Percentiles rank a stretch among this genome's conserved stretches.
Conservation (phyloP, 2,113 vertebrate species). For the Ceratotherium simum region DNA sequence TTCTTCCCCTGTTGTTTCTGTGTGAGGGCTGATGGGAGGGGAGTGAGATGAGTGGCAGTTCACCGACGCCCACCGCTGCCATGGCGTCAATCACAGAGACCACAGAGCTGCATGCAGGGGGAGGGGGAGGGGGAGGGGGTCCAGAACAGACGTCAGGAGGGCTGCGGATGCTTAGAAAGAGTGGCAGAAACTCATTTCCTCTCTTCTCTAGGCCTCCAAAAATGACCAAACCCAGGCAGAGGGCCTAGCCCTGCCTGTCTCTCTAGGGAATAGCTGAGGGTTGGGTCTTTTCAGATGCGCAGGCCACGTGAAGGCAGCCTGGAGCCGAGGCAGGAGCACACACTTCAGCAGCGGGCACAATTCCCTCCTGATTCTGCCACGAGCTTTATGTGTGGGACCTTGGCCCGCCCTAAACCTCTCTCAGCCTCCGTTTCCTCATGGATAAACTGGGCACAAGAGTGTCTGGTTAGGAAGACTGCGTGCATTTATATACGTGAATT, state of each 20-base stretch:
- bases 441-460: background rate
- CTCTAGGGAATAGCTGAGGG: background rate
- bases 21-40: background rate
- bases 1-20: slow-evolving; percentile 12
- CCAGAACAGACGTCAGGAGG: background rate
- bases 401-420: too few species aligned
- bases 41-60: background rate
- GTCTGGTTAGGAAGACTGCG: fast-evolving
- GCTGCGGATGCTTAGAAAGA: background rate
- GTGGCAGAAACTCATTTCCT: background rate
- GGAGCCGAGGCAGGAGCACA: background rate
- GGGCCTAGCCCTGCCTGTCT: background rate
- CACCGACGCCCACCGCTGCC: background rate
- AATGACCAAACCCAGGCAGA: background rate
- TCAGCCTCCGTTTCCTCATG: background rate
- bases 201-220: background rate
- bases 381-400: fast-evolving
- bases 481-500: background rate
- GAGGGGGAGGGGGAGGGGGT: background rate
- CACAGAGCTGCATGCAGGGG: background rate
- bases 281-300: background rate
- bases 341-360: background rate
- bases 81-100: background rate
- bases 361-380: background rate
- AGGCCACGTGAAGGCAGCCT: fast-evolving